These are phyloP conservation scores for Lepilemur septentrionalis DNA, from an alignment of 2,797 vertebrate species.

Conservation along the genomic window DNA sequence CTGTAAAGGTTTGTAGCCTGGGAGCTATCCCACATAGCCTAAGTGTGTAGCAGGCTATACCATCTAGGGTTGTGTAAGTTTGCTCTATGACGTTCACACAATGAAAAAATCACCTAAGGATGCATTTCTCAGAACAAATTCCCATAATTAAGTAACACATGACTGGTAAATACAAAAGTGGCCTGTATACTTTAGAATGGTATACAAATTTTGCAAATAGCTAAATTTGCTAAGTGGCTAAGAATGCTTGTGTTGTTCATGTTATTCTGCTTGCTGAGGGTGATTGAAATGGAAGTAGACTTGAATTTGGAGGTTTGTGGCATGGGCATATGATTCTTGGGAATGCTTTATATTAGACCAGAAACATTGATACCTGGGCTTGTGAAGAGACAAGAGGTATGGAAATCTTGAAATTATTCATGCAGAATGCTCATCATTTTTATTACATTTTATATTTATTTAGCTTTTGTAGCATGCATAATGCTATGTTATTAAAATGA, in stretches of 20 bases:
- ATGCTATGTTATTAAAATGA: neutral
- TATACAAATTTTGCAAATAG: neutral
- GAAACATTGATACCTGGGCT: neutral
- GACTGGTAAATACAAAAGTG: neutral
- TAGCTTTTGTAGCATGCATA: neutral
- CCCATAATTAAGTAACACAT: neutral
- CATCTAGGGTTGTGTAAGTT: neutral
- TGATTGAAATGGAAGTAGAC: neutral
- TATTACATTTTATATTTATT: conserved; percentile 25
- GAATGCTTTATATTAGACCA: neutral
- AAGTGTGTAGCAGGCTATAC: too few relatives aligned
- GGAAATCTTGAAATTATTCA: neutral
- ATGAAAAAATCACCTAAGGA: neutral
- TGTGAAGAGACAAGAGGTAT: neutral
- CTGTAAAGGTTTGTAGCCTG: neutral
- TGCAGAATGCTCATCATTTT: neutral
- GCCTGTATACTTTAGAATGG: neutral
- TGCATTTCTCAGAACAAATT: neutral
- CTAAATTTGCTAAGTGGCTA: neutral
- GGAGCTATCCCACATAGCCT: neutral
- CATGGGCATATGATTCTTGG: neutral
- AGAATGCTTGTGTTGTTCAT: neutral
- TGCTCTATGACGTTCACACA: neutral
- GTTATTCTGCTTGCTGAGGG: neutral
- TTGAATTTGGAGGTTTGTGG: neutral